phyloP scores from a whole-genome alignment of 1,140 invertebrate species.

The Trachymyrmex cornetzi region DNA sequence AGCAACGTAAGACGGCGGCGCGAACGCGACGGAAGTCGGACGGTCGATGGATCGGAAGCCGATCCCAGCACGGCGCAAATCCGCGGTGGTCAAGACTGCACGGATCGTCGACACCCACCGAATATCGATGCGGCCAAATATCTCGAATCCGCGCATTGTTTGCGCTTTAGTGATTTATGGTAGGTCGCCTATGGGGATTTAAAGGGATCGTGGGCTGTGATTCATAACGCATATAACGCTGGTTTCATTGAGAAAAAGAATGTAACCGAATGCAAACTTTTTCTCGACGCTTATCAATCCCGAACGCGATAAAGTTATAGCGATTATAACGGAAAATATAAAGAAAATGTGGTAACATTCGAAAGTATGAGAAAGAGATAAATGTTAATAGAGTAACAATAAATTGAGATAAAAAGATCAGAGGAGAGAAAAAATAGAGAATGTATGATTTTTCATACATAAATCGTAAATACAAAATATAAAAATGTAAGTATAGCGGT shows the following conservation, averaged over 20 bases:
- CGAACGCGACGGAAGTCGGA: background rate
- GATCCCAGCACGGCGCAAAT: slow-evolving; percentile 77
- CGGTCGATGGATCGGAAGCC: slow-evolving; percentile 65
- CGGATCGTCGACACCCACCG: slow-evolving; percentile 81
- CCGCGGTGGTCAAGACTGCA: slow-evolving; percentile 86
- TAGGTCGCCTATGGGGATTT: slow-evolving; percentile 72
- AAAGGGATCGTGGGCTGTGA: slow-evolving; percentile 27
- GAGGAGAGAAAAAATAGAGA: background rate
- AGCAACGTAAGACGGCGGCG: background rate
- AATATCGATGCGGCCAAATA: slow-evolving; percentile 82
- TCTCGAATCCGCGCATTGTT: slow-evolving; percentile 86
- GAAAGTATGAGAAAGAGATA: background rate
- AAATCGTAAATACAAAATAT: background rate
- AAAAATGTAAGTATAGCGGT: background rate
- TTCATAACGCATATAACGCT: slow-evolving; percentile 31
- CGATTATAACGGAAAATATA: background rate
- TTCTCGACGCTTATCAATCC: background rate
- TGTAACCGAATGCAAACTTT: background rate
- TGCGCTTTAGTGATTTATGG: slow-evolving; percentile 87
- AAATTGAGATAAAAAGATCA: background rate
- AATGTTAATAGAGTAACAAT: slow-evolving; percentile 8
- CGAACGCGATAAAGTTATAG: background rate
- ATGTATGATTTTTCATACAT: background rate
- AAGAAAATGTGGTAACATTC: background rate
- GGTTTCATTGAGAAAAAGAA: background rate